Evolutionary conservation across 2,113 vertebrate species (phyloP).

Genomic region (Gallinago undulata): DNA sequence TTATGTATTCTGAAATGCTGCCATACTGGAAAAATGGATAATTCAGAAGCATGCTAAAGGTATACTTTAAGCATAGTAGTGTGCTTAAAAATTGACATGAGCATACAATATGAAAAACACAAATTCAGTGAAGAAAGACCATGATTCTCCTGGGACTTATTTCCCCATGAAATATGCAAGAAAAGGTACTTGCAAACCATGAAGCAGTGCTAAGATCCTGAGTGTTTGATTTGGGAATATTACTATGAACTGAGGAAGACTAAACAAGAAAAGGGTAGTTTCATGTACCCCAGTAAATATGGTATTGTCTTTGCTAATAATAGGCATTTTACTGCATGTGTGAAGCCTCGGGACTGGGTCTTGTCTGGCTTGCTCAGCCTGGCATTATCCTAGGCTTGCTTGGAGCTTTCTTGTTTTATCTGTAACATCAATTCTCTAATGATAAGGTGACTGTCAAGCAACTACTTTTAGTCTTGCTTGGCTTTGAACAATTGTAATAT

Average conservation of each 20-base stretch:
- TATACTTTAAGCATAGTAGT: background rate
- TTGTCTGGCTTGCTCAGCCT: background rate
- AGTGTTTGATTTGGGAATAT: background rate
- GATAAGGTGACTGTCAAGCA: background rate
- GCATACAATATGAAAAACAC: background rate
- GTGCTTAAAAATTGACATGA: background rate
- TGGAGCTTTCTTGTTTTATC: background rate
- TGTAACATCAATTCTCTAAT: background rate
- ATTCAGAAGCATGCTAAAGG: background rate
- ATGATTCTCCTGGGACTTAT: background rate
- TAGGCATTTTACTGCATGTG: background rate
- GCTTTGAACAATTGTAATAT: background rate
- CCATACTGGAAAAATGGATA: background rate
- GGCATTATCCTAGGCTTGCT: background rate
- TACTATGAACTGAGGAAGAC: background rate
- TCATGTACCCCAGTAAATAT: background rate
- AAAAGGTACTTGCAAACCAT: background rate
- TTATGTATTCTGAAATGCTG: background rate
- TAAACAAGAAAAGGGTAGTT: background rate
- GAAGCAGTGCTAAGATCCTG: background rate
- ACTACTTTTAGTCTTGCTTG: conserved; percentile 1
- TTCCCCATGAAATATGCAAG: background rate
- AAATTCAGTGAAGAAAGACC: background rate
- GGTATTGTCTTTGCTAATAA: background rate
- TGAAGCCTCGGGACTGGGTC: background rate